A percentile compares a stretch with the other conserved stretches of the same genome.
Evolutionary conservation across 2,113 vertebrate genomes (phyloP).

Genomic region (Atlantisia rogersi): DNA sequence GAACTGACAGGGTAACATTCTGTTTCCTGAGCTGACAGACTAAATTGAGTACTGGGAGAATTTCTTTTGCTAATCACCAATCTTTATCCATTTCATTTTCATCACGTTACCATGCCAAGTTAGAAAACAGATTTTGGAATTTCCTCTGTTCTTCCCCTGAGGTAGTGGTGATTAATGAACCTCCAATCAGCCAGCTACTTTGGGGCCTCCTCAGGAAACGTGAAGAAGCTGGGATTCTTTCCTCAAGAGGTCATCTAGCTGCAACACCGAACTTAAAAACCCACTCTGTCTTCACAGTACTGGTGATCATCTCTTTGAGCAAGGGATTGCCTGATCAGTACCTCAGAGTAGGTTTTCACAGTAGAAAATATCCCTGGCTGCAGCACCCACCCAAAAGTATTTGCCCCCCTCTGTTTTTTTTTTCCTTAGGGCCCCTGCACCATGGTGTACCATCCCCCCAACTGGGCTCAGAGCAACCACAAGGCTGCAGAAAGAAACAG

Average conservation of each 20-base stretch:
- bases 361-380: neutral
- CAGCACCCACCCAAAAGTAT: neutral
- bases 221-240: neutral
- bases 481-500: neutral
- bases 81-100: neutral
- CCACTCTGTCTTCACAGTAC: neutral
- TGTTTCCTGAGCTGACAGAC: neutral
- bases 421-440: neutral
- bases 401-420: neutral
- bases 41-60: neutral
- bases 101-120: neutral
- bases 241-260: neutral
- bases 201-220: neutral
- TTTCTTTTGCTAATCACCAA: neutral
- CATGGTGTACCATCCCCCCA: neutral
- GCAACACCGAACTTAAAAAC: neutral
- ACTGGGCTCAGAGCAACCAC: neutral
- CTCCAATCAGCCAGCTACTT: neutral
- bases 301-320: neutral
- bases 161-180: neutral
- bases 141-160: neutral
- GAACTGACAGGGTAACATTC: neutral
- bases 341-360: neutral
- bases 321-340: neutral
- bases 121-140: neutral